Conservation (phyloP, 2,113 vertebrate genomes). For the Aix galericulata region DNA sequence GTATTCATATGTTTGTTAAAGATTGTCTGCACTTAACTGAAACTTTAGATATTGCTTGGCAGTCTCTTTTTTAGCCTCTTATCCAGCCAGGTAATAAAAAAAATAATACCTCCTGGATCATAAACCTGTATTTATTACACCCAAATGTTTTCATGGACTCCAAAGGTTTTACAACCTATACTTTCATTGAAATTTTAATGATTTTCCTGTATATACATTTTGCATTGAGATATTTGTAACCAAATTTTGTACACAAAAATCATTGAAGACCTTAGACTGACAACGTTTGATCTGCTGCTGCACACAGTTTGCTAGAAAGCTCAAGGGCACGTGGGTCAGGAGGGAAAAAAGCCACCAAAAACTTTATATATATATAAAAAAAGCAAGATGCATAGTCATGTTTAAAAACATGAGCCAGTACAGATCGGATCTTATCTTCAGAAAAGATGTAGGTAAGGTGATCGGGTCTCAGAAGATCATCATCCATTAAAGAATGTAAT, state of each 20-base stretch:
- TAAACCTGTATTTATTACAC: neutral
- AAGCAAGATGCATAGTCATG: neutral
- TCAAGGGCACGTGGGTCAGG: neutral
- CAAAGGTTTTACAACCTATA: neutral
- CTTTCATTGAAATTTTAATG: neutral
- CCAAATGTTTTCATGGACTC: neutral
- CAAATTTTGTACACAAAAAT: neutral
- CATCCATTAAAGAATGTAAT: neutral
- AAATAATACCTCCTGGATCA: neutral
- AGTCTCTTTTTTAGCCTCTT: neutral
- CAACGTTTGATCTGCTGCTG: neutral
- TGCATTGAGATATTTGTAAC: neutral
- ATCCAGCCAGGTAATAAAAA: neutral
- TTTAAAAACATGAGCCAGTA: neutral
- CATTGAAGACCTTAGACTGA: neutral
- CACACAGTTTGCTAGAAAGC: neutral
- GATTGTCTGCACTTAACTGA: neutral
- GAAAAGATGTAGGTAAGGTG: neutral
- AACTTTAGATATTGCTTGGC: neutral
- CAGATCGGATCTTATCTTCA: constrained; percentile 7
- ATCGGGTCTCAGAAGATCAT: constrained; percentile 4
- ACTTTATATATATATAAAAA: neutral
- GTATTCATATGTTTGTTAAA: neutral
- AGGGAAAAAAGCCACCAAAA: neutral
- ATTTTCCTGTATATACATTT: neutral